phyloP scores from a whole-genome alignment of 2,888 invertebrate species.

The Chorisops tibialis region DNA sequence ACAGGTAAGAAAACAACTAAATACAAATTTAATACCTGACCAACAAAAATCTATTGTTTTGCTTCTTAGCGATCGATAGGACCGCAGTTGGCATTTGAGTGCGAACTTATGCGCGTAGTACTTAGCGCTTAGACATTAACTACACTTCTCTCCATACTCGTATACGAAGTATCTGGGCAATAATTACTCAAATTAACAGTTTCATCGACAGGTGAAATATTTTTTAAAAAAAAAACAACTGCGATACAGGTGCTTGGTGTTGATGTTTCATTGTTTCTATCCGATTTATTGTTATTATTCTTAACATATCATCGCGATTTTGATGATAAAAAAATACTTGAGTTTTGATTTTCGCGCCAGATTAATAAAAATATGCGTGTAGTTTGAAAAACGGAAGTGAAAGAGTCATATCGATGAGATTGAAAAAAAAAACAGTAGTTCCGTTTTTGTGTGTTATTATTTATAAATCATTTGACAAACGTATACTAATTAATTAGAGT shows the following conservation, averaged over 20 bases:
- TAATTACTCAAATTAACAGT: slow-evolving; percentile 35
- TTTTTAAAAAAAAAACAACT: slow-evolving; percentile 13
- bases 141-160: slow-evolving; percentile 27
- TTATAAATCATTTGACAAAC: slow-evolving; percentile 51
- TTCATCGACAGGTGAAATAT: slow-evolving; percentile 20
- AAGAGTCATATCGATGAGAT: neutral
- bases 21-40: neutral
- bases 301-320: neutral
- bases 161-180: slow-evolving; percentile 2
- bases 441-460: slow-evolving; percentile 30
- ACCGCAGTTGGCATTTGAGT: slow-evolving; percentile 30
- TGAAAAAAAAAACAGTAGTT: neutral
- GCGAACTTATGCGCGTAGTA: slow-evolving; percentile 34
- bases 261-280: neutral
- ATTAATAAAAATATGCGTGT: neutral
- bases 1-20: too few species aligned
- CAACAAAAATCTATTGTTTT: slow-evolving; percentile 12
- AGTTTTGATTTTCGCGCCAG: neutral
- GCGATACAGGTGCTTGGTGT: neutral
- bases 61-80: slow-evolving; percentile 7
- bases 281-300: slow-evolving; percentile 2
- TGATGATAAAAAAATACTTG: too few species aligned
- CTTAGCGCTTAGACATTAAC: slow-evolving; percentile 31
- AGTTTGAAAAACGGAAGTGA: slow-evolving; percentile 29
- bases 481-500: slow-evolving; percentile 54